A percentile compares a stretch with the other conserved stretches of the same genome.
These are phyloP conservation scores for Podarcis siculus DNA, from an alignment of 2,797 vertebrate genomes.

Conservation along the genomic window DNA sequence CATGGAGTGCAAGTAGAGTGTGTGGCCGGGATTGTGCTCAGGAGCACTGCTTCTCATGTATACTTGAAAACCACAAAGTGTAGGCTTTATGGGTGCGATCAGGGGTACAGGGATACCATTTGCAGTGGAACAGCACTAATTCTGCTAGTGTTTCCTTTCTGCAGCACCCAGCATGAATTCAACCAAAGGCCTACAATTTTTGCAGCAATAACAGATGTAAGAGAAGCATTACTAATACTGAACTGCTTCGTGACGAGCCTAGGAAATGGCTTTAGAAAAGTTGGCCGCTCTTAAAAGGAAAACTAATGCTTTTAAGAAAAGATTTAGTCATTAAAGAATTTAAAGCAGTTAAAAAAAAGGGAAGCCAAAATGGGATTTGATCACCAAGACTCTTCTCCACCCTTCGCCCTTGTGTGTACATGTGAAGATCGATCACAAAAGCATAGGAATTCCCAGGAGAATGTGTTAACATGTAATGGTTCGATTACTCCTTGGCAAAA, in stretches of 20 bases:
- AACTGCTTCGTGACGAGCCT: not conserved
- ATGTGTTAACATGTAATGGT: slow-evolving; percentile 2
- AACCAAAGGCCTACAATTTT: not conserved
- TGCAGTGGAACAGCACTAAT: not conserved
- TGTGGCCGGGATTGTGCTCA: not conserved
- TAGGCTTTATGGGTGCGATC: not conserved
- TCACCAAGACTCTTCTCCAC: not conserved
- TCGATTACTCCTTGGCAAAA: slow-evolving; percentile 35
- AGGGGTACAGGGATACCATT: not conserved
- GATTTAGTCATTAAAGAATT: slow-evolving; percentile 18
- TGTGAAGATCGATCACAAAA: slow-evolving; percentile 36
- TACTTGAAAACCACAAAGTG: not conserved
- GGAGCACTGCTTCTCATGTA: not conserved
- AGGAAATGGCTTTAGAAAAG: not conserved
- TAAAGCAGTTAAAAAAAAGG: slow-evolving; percentile 3
- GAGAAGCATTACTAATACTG: not conserved
- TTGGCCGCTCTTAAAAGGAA: not conserved
- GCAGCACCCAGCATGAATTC: not conserved
- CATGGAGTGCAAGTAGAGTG: not conserved
- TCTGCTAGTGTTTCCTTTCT: not conserved
- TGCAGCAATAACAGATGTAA: not conserved
- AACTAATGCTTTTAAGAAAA: slow-evolving; percentile 27
- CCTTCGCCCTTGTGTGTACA: not conserved
- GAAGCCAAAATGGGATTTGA: not conserved
- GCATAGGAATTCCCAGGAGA: slow-evolving; percentile 24